Percentiles rank a stretch among this genome's conserved stretches.
Evolutionary conservation across 2,888 invertebrate species (phyloP).

Genomic region (Ferrisia virgata): DNA sequence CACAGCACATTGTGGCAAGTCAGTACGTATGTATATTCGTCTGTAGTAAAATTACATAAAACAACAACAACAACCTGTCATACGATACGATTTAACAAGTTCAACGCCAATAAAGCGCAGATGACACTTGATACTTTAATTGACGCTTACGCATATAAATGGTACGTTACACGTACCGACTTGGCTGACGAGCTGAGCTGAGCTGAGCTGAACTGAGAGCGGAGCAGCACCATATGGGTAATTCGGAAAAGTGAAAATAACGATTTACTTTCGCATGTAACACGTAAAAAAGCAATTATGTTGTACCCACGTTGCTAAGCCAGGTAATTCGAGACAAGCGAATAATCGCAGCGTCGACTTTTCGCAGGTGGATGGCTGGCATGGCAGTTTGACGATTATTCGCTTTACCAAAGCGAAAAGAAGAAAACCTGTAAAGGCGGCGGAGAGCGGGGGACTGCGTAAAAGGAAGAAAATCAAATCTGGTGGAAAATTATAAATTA

Average conservation of each 20-base stretch:
- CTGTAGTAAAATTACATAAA: not conserved
- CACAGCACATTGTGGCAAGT: too few relatives aligned
- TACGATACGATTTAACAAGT: conserved; percentile 12
- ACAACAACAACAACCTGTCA: conserved; percentile 22
- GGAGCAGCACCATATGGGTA: not conserved
- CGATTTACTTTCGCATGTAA: not conserved
- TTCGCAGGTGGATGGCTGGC: not conserved
- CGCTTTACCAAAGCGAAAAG: not conserved
- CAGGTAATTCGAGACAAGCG: not conserved
- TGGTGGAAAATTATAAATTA: not conserved
- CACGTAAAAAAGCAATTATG: conserved; percentile 26
- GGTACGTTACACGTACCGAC: not conserved
- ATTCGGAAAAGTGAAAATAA: conserved; percentile 19
- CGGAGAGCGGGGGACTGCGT: too few relatives aligned
- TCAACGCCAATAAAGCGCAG: not conserved
- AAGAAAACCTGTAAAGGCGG: not conserved
- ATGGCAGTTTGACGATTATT: not conserved
- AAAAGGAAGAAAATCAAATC: not conserved
- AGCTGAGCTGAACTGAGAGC: not conserved
- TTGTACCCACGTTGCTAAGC: not conserved
- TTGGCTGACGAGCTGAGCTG: not conserved
- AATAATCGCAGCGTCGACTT: not conserved
- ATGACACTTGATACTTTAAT: conserved; percentile 33
- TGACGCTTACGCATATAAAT: not conserved
- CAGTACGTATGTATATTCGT: too few relatives aligned